Conservation (phyloP, 2,888 invertebrate species). For the Drosophila suboccidentalis region DNA sequence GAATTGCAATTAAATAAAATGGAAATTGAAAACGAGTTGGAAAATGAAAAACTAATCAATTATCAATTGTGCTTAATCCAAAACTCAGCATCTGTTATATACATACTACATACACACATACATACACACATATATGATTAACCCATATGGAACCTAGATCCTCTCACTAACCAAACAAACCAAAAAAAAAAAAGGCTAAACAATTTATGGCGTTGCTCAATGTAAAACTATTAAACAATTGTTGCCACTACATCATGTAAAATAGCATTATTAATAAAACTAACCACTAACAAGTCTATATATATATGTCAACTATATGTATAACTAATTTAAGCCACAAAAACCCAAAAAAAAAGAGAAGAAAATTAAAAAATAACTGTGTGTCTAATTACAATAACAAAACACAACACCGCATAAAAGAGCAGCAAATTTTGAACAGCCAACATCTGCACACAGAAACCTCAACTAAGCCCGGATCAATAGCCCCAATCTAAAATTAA, state of each 20-base stretch:
- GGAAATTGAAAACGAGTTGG: background rate
- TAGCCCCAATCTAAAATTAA: background rate
- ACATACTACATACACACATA: background rate
- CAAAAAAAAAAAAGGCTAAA: slow-evolving; percentile 13
- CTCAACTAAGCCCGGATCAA: slow-evolving; percentile 17
- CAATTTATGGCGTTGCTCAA: slow-evolving; percentile 43
- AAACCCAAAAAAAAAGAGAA: background rate
- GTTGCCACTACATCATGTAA: slow-evolving; percentile 60
- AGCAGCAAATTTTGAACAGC: slow-evolving; percentile 3
- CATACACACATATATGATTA: slow-evolving; percentile 1
- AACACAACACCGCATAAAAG: slow-evolving; percentile 20
- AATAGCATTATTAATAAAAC: slow-evolving; percentile 51
- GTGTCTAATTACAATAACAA: slow-evolving; percentile 50
- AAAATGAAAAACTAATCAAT: slow-evolving; percentile 22
- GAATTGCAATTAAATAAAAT: slow-evolving; percentile 9
- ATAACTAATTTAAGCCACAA: slow-evolving; percentile 46
- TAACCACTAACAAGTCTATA: slow-evolving; percentile 16
- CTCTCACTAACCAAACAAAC: slow-evolving; percentile 3
- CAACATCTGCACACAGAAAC: slow-evolving; percentile 7
- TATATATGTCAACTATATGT: slow-evolving; percentile 22
- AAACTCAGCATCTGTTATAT: slow-evolving; percentile 29
- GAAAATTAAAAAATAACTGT: slow-evolving; percentile 29
- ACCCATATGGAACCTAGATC: slow-evolving; percentile 8
- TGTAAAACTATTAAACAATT: slow-evolving; percentile 48
- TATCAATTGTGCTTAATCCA: slow-evolving; percentile 46